phyloP scores from a whole-genome alignment of 2,888 invertebrate species.

The Rhabditophanes sp. region DNA sequence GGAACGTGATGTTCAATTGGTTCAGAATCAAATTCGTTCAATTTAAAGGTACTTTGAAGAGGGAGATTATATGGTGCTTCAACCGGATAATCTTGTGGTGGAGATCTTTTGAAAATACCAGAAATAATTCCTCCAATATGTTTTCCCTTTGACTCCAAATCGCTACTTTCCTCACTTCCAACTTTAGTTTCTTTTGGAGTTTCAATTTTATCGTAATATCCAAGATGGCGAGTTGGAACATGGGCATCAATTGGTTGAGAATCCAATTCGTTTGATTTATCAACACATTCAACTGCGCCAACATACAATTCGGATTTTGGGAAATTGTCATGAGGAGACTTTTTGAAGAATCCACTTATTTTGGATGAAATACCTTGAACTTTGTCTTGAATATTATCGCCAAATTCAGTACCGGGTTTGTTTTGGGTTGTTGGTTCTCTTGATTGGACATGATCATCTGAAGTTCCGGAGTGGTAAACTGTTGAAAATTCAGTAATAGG shows the following conservation, averaged over 20 bases:
- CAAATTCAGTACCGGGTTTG: too few species aligned
- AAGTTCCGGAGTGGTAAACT: slow-evolving; percentile 11
- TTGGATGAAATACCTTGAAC: neutral
- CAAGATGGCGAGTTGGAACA: slow-evolving; percentile 13
- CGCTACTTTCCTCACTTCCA: slow-evolving; percentile 9
- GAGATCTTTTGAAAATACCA: slow-evolving; percentile 16
- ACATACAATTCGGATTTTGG: slow-evolving; percentile 5
- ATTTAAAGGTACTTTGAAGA: neutral
- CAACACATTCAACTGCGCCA: slow-evolving; percentile 12
- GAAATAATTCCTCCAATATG: slow-evolving; percentile 8
- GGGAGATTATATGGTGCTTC: slow-evolving; percentile 6
- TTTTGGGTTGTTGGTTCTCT: slow-evolving; percentile 7
- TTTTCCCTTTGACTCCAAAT: slow-evolving; percentile 5
- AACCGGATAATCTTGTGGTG: slow-evolving; percentile 17
- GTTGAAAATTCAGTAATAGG: slow-evolving; percentile 7
- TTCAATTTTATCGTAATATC: slow-evolving; percentile 9
- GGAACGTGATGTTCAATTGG: slow-evolving; percentile 13
- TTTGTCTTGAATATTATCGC: slow-evolving; percentile 2
- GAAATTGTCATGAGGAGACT: slow-evolving; percentile 6
- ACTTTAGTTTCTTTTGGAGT: slow-evolving; percentile 2
- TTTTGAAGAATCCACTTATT: slow-evolving; percentile 7
- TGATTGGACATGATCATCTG: slow-evolving; percentile 7
- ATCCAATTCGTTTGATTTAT: slow-evolving; percentile 7
- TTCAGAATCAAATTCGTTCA: slow-evolving; percentile 6
- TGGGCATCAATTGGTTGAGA: slow-evolving; percentile 11